Conservation (phyloP, 1,140 invertebrate genomes). For the Orchesella cincta region DNA sequence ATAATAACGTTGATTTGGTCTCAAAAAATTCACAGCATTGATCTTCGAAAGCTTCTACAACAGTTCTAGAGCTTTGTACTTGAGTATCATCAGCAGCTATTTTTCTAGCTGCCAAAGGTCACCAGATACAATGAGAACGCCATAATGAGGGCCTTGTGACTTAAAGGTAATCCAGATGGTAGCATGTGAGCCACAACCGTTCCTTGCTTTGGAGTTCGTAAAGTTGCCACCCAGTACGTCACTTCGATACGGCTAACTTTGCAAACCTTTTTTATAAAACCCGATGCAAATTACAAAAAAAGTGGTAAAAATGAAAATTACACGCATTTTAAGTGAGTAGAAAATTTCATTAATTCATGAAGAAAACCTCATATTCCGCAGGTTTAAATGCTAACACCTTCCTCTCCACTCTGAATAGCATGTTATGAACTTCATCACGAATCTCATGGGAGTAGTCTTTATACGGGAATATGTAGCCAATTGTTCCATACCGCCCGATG, state of each 20-base stretch:
- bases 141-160: constrained; percentile 31
- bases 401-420: constrained; percentile 12
- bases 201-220: constrained; percentile 31
- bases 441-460: constrained; percentile 18
- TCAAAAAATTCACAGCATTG: too few relatives aligned
- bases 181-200: constrained; percentile 31
- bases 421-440: constrained; percentile 22
- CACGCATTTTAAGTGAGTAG: background rate
- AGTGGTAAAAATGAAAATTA: background rate
- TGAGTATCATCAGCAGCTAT: background rate
- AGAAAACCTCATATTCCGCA: background rate
- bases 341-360: background rate
- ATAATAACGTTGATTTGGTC: too few relatives aligned
- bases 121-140: constrained; percentile 35
- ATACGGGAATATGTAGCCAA: constrained; percentile 8
- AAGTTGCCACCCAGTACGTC: constrained; percentile 22
- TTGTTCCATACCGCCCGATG: constrained; percentile 7
- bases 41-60: too few relatives aligned
- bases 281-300: background rate
- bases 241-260: constrained; percentile 29
- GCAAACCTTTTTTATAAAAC: background rate
- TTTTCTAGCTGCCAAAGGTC: constrained; percentile 30
- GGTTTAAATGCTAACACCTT: background rate
- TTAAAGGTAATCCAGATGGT: constrained; percentile 5
- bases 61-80: too few relatives aligned